Conservation (phyloP, 2,888 invertebrate species). For the Pseudococcus jackbeardsleyi region DNA sequence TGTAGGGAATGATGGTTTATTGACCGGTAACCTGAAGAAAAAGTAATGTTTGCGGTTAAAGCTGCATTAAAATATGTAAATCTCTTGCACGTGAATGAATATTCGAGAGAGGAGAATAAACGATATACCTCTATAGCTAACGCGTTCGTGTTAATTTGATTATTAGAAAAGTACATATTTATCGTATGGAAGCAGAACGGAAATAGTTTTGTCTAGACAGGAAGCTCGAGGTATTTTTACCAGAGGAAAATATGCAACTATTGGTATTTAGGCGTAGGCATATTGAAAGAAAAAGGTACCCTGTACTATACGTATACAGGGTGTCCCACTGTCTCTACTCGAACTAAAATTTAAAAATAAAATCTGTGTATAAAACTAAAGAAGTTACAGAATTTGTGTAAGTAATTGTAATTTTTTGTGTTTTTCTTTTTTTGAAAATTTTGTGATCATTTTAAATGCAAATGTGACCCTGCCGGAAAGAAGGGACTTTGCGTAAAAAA, state of each 20-base stretch:
- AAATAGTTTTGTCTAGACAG: constrained; percentile 22
- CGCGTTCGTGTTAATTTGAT: constrained; percentile 2
- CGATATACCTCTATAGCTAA: neutral
- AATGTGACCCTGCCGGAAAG: no score
- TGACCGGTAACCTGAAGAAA: neutral
- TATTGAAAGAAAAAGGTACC: neutral
- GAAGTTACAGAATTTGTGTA: no score
- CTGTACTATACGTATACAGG: no score
- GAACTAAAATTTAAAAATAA: no score
- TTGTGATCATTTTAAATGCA: no score
- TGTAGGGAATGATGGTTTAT: neutral
- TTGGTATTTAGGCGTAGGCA: neutral
- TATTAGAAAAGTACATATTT: neutral
- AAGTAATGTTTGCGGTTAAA: neutral
- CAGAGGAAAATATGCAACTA: neutral
- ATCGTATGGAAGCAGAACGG: neutral
- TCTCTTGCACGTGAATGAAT: neutral
- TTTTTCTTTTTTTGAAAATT: no score
- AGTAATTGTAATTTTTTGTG: no score
- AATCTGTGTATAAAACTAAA: no score
- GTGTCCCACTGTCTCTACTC: no score
- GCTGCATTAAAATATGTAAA: neutral
- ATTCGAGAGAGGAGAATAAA: neutral
- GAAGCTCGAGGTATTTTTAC: neutral
- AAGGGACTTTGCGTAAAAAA: no score